Percentiles rank a stretch among this genome's conserved stretches.
Evolutionary conservation across 1,140 invertebrate genomes (phyloP).

Genomic region (Schlechtendalia chinensis): DNA sequence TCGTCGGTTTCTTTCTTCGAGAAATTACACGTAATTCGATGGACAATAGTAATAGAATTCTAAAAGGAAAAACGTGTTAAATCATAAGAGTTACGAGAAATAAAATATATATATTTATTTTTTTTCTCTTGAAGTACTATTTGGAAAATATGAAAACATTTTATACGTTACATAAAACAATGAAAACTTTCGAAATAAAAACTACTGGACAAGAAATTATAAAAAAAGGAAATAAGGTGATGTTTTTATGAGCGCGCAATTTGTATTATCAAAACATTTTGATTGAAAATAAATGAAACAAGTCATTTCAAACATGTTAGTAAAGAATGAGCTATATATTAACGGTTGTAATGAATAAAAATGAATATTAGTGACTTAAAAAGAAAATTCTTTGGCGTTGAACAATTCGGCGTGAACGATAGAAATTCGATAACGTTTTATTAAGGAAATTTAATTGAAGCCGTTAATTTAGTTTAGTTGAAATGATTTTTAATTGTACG

Average conservation of each 20-base stretch:
- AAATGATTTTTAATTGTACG: too few relatives aligned
- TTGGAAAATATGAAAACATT: neutral
- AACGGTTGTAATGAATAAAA: neutral
- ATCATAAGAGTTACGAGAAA: neutral
- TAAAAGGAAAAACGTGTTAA: neutral
- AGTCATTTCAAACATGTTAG: neutral
- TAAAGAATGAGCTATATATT: neutral
- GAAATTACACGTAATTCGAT: neutral
- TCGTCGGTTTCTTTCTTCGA: neutral
- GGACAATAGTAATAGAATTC: neutral
- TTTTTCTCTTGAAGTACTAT: neutral
- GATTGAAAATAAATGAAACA: neutral
- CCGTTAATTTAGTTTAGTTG: too few relatives aligned
- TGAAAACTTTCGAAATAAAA: neutral
- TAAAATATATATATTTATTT: too few relatives aligned
- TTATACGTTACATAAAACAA: neutral
- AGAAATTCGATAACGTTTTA: too few relatives aligned
- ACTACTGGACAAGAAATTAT: neutral
- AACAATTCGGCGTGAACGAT: too few relatives aligned
- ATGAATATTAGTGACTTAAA: too few relatives aligned
- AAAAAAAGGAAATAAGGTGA: neutral
- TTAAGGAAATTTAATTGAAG: too few relatives aligned
- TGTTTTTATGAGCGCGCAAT: neutral
- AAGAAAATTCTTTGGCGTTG: too few relatives aligned
- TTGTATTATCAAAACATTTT: neutral